phyloP scores from a whole-genome alignment of 2,888 invertebrate genomes.

The Cephus runcator region DNA sequence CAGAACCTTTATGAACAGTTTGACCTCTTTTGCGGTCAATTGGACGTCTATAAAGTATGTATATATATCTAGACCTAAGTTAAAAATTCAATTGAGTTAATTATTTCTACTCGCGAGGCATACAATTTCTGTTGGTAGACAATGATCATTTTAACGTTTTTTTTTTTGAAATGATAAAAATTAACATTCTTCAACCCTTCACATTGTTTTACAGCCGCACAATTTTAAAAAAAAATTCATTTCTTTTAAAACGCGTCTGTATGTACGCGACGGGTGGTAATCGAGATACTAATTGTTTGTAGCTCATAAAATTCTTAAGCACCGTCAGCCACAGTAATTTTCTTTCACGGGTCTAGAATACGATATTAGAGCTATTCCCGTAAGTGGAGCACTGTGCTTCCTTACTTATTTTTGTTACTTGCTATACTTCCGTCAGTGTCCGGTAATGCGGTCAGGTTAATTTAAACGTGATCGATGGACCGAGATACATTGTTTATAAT shows the following conservation, averaged over 20 bases:
- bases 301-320: neutral
- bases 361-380: neutral
- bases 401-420: neutral
- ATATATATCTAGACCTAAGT: neutral
- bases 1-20: slow-evolving; percentile 93
- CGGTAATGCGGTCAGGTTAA: neutral
- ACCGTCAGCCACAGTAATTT: neutral
- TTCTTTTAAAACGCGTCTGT: neutral
- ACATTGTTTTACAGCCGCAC: no score
- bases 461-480: neutral
- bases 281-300: neutral
- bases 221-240: neutral
- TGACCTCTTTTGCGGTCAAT: slow-evolving; percentile 89
- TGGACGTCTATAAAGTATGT: slow-evolving; percentile 92
- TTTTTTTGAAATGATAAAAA: neutral
- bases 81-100: neutral
- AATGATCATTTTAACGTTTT: neutral
- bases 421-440: neutral
- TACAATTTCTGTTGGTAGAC: neutral
- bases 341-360: neutral
- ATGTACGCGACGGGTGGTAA: neutral
- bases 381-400: neutral
- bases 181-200: no score
- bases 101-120: neutral
- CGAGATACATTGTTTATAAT: neutral